Evolutionary conservation across 2,888 invertebrate genomes (phyloP).

Genomic region (Orchesella flavescens): DNA sequence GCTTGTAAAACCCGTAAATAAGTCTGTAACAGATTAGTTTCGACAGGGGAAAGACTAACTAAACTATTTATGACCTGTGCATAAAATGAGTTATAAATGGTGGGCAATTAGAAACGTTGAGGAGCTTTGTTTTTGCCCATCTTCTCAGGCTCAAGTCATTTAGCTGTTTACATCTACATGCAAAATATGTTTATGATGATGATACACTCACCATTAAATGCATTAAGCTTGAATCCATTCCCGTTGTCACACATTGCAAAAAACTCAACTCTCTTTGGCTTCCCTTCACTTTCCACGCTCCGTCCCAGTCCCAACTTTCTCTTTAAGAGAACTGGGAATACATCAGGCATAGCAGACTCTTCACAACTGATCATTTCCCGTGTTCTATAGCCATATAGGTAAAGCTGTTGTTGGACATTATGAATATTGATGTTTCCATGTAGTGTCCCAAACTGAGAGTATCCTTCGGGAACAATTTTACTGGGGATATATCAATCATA

Average conservation of each 20-base stretch:
- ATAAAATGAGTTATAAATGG: too few relatives aligned
- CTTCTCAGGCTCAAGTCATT: too few relatives aligned
- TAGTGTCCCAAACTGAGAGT: constrained; percentile 80
- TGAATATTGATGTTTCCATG: constrained; percentile 77
- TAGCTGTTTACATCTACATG: too few relatives aligned
- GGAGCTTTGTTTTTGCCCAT: too few relatives aligned
- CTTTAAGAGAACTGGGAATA: constrained; percentile 17
- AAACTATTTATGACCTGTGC: too few relatives aligned
- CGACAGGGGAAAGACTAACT: too few relatives aligned
- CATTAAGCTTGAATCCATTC: constrained; percentile 66
- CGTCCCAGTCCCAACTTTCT: neutral
- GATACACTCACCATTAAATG: constrained; percentile 54
- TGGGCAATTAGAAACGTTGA: too few relatives aligned
- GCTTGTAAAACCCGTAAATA: too few relatives aligned
- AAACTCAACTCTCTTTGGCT: constrained; percentile 60
- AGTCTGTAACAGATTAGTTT: too few relatives aligned
- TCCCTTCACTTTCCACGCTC: neutral
- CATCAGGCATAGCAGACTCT: constrained; percentile 22
- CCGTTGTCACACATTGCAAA: constrained; percentile 68
- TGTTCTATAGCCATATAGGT: constrained; percentile 53
- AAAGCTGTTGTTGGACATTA: constrained; percentile 26
- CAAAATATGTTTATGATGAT: too few relatives aligned
- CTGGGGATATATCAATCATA: constrained; percentile 21
- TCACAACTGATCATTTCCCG: constrained; percentile 37
- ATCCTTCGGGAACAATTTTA: constrained; percentile 74